These are phyloP conservation scores for Petroica traversi DNA, from an alignment of 2,113 vertebrate genomes.

Conservation along the genomic window DNA sequence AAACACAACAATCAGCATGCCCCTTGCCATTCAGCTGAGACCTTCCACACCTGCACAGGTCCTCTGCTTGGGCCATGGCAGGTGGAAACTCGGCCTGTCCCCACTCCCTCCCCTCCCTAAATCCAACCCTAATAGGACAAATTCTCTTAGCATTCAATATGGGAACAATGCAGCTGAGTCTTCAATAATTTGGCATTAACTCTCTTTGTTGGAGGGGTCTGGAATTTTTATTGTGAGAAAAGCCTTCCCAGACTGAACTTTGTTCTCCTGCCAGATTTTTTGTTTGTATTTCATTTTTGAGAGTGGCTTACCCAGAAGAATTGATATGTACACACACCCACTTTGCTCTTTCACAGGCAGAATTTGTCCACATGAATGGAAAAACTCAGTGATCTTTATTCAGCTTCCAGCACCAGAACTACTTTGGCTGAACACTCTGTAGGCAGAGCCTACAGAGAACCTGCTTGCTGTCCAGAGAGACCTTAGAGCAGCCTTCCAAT, in stretches of 20 bases:
- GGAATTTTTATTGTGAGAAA: not conserved
- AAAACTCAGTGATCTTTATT: not conserved
- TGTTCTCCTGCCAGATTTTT: slow-evolving; percentile 31
- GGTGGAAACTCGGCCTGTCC: not conserved
- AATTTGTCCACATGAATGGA: not conserved
- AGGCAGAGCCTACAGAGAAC: not conserved
- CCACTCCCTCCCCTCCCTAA: not conserved
- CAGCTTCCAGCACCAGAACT: not conserved
- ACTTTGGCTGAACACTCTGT: not conserved
- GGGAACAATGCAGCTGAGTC: not conserved
- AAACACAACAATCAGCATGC: not conserved
- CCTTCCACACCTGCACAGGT: not conserved
- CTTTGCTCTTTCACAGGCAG: not conserved
- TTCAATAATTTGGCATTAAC: not conserved
- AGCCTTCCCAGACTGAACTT: not conserved
- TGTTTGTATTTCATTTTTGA: slow-evolving; percentile 25
- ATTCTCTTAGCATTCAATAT: not conserved
- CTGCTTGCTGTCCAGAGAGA: not conserved
- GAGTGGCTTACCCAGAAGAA: not conserved
- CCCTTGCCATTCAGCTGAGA: not conserved
- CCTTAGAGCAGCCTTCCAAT: not conserved
- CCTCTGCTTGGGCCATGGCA: not conserved
- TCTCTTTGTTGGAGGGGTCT: not conserved
- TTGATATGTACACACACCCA: not conserved
- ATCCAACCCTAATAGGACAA: not conserved